Evolutionary conservation across 2,888 invertebrate species (phyloP).

Genomic region (Hydroisotoma schaefferi): DNA sequence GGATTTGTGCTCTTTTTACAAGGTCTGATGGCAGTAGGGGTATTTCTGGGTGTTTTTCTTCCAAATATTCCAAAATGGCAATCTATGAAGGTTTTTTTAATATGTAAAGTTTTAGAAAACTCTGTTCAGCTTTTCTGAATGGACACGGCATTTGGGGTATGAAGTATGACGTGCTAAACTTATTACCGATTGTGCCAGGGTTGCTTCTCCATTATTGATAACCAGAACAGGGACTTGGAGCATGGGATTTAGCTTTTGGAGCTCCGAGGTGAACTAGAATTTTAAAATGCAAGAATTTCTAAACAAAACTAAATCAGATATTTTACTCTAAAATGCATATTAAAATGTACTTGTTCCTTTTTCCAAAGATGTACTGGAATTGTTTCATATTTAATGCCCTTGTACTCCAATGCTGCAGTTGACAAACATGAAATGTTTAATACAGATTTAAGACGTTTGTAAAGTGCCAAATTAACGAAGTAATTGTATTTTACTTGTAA

Average conservation of each 20-base stretch:
- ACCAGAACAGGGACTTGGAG: slow-evolving; percentile 88
- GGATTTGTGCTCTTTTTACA: slow-evolving; percentile 71
- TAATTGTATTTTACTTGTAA: background rate
- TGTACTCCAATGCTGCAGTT: slow-evolving; percentile 75
- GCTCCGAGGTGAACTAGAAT: slow-evolving; percentile 57
- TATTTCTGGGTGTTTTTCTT: slow-evolving; percentile 83
- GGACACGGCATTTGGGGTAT: no score
- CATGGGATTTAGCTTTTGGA: slow-evolving; percentile 85
- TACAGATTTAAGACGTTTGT: background rate
- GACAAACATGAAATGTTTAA: background rate
- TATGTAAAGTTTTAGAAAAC: no score
- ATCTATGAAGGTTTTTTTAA: no score
- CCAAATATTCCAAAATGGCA: slow-evolving; percentile 91
- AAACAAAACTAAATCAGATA: no score
- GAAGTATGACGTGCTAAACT: slow-evolving; percentile 19
- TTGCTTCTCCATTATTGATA: slow-evolving; percentile 60
- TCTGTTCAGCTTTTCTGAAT: no score
- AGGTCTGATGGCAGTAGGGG: slow-evolving; percentile 85
- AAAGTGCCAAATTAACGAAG: background rate
- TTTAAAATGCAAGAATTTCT: background rate
- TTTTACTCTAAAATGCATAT: no score
- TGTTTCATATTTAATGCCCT: slow-evolving; percentile 91
- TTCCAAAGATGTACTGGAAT: slow-evolving; percentile 62
- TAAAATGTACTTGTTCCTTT: slow-evolving; percentile 57
- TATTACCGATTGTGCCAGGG: slow-evolving; percentile 65